Percentiles rank a stretch among this genome's conserved stretches.
Conservation (phyloP, 2,113 vertebrate genomes). For the Perca flavescens region DNA sequence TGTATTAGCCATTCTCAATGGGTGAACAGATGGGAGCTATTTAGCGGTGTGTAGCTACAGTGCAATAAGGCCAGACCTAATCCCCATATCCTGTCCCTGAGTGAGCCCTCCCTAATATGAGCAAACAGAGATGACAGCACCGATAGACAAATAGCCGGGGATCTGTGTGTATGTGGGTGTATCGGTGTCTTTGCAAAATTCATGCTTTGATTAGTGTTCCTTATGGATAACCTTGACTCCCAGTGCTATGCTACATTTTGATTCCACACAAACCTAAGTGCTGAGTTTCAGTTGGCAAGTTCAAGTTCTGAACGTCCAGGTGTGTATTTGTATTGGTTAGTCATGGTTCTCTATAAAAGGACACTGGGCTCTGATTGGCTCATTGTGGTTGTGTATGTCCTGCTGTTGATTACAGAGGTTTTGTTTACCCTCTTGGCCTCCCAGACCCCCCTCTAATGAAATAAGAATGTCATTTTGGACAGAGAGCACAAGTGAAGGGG, state of each 20-base stretch:
- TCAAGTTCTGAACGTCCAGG: slow-evolving; percentile 66
- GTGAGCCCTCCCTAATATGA: slow-evolving; percentile 83
- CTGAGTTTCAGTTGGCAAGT: slow-evolving; percentile 69
- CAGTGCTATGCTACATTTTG: slow-evolving; percentile 43
- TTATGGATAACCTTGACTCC: slow-evolving; percentile 56
- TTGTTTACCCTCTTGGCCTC: slow-evolving; percentile 82
- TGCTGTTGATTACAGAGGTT: slow-evolving; percentile 77
- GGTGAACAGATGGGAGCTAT: slow-evolving; percentile 84
- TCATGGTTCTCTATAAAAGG: slow-evolving; percentile 49
- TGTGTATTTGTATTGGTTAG: slow-evolving; percentile 69
- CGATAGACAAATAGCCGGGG: slow-evolving; percentile 78
- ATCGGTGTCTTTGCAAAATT: slow-evolving; percentile 34
- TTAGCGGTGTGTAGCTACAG: slow-evolving; percentile 82
- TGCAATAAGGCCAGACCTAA: slow-evolving; percentile 80
- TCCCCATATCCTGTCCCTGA: slow-evolving; percentile 84
- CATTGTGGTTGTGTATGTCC: slow-evolving; percentile 66
- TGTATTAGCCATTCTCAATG: slow-evolving; percentile 79
- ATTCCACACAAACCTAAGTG: slow-evolving; percentile 61
- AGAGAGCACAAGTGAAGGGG: slow-evolving; percentile 62
- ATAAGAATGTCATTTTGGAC: slow-evolving; percentile 78
- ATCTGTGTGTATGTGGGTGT: slow-evolving; percentile 41
- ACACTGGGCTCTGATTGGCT: slow-evolving; percentile 69
- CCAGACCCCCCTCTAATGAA: slow-evolving; percentile 65
- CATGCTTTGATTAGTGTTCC: slow-evolving; percentile 52
- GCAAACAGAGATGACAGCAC: slow-evolving; percentile 83